A percentile compares a stretch with the other conserved stretches of the same genome.
phyloP scores from a whole-genome alignment of 1,140 invertebrate genomes.

The Nephila pilipes region DNA sequence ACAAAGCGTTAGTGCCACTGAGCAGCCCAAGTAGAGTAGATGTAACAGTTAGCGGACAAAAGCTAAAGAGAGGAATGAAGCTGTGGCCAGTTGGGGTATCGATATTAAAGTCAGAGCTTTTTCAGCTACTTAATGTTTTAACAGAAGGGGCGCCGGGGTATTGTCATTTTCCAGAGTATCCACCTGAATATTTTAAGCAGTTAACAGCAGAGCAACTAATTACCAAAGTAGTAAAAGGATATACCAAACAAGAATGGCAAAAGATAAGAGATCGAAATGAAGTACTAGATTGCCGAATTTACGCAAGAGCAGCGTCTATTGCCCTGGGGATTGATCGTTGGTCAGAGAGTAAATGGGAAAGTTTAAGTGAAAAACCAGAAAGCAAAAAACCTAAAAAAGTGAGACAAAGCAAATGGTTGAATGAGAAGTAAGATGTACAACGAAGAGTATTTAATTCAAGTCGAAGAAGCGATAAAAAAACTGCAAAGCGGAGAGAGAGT shows the following conservation, averaged over 20 bases:
- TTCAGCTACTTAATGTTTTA: slow-evolving; percentile 46
- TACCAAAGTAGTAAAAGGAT: slow-evolving; percentile 42
- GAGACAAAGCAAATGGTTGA: no score
- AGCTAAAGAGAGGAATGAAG: slow-evolving; percentile 45
- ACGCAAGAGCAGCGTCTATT: no score
- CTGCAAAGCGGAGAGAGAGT: no score
- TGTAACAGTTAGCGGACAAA: slow-evolving; percentile 14
- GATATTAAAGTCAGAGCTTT: background rate
- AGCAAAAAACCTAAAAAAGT: no score
- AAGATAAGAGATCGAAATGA: no score
- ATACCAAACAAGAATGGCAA: background rate
- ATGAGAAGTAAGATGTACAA: no score
- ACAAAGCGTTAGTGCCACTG: background rate
- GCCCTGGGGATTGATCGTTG: no score
- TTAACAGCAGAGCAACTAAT: slow-evolving; percentile 6
- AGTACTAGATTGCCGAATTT: no score
- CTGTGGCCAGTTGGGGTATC: slow-evolving; percentile 7
- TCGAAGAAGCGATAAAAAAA: no score
- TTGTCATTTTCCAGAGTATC: slow-evolving; percentile 50
- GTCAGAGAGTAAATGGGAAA: no score
- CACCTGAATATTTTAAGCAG: background rate
- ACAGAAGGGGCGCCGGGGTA: slow-evolving; percentile 3
- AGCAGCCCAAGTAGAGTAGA: slow-evolving; percentile 6
- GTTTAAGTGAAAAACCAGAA: no score
- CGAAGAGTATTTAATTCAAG: no score